These are phyloP conservation scores for Lethrus apterus DNA, from an alignment of 1,140 invertebrate species.

Conservation along the genomic window DNA sequence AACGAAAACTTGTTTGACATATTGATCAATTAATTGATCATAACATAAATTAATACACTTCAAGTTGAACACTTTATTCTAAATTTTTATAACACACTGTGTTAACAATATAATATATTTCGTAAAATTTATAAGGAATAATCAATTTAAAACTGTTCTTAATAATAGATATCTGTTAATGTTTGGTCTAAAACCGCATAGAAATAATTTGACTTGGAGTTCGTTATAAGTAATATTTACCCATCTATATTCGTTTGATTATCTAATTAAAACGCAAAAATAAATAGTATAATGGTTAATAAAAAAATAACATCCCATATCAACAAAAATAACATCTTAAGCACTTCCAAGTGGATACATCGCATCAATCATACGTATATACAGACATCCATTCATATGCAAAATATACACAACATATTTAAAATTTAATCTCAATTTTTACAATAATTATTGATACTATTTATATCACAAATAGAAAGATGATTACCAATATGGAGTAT, in stretches of 20 bases:
- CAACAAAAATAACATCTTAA: no score
- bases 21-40: no score
- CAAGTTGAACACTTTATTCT: conserved; percentile 12
- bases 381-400: no score
- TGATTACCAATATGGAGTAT: no score
- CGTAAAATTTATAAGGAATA: conserved; percentile 12
- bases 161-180: conserved; percentile 3
- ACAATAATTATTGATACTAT: background rate
- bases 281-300: background rate
- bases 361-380: no score
- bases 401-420: conserved; percentile 11
- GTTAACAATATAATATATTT: conserved; percentile 15
- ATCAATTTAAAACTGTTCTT: conserved; percentile 11
- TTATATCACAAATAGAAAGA: background rate
- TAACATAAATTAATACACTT: no score
- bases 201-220: conserved; percentile 3
- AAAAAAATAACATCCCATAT: conserved; percentile 13
- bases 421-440: background rate
- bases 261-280: background rate
- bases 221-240: background rate
- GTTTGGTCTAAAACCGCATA: background rate
- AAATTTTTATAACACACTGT: conserved; percentile 13
- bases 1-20: conserved; percentile 1
- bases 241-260: background rate
- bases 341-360: no score